Conservation (phyloP, 2,797 vertebrate genomes). For the Sciurus carolinensis region DNA sequence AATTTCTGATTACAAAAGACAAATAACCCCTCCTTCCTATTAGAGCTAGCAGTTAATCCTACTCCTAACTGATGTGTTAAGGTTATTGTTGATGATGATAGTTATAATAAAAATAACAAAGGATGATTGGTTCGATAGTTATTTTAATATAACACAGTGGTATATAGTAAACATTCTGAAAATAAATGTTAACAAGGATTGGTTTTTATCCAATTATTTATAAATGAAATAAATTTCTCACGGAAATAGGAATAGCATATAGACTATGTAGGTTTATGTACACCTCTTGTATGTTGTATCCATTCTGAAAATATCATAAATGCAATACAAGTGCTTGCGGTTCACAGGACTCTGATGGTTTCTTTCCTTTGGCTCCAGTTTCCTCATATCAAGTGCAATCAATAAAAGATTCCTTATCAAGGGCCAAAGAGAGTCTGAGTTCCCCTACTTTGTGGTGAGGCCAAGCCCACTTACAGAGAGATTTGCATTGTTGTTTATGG, state of each 20-base stretch:
- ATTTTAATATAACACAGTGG: not conserved
- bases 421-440: constrained; percentile 74
- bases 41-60: not conserved
- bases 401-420: constrained; percentile 81
- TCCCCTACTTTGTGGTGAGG: constrained; percentile 19
- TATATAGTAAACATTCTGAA: not conserved
- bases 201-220: not conserved
- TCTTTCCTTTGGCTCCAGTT: constrained; percentile 79
- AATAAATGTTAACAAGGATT: not conserved
- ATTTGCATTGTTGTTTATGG: not conserved
- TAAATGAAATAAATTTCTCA: not conserved
- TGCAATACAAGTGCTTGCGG: not conserved
- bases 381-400: constrained; percentile 78
- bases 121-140: not conserved
- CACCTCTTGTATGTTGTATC: not conserved
- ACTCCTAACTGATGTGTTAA: not conserved
- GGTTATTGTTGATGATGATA: not conserved
- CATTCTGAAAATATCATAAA: constrained; percentile 54
- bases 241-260: constrained; percentile 25
- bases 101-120: not conserved
- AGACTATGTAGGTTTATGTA: constrained; percentile 8
- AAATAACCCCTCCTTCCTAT: not conserved
- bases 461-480: accelerated
- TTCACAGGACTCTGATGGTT: constrained; percentile 64
- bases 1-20: not conserved